phyloP scores from a whole-genome alignment of 2,888 invertebrate species.

The Pollenia angustigena region DNA sequence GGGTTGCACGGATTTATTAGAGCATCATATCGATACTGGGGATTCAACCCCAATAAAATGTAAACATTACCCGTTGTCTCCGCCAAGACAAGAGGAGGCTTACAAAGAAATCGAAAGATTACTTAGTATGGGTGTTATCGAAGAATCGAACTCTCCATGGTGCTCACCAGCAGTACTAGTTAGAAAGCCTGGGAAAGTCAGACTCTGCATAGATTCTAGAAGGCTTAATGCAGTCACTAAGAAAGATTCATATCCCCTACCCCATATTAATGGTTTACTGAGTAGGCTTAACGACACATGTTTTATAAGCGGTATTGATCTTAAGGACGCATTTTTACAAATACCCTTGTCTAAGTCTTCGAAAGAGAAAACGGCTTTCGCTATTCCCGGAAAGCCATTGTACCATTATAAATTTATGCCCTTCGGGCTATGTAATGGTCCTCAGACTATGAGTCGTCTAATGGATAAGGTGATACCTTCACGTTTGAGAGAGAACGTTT shows the following conservation, averaged over 20 bases:
- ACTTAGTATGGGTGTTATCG: constrained; percentile 51
- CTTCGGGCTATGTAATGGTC: no score
- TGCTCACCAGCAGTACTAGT: constrained; percentile 30
- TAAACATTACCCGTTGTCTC: constrained; percentile 59
- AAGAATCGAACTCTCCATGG: constrained; percentile 51
- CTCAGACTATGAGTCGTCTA: no score
- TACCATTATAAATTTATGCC: constrained; percentile 2
- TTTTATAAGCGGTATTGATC: constrained; percentile 14
- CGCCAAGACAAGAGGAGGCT: constrained; percentile 49
- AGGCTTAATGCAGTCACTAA: constrained; percentile 13
- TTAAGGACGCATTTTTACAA: constrained; percentile 49
- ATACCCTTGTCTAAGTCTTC: constrained; percentile 16
- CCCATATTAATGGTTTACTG: constrained; percentile 35
- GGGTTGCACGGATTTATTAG: constrained; percentile 18
- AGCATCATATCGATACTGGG: constrained; percentile 34
- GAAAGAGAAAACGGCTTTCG: constrained; percentile 34
- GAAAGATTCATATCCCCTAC: constrained; percentile 13
- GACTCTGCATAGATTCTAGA: constrained; percentile 32
- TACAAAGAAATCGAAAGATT: constrained; percentile 52
- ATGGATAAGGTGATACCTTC: constrained; percentile 8
- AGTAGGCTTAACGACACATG: neutral
- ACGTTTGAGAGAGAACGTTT: constrained; percentile 5
- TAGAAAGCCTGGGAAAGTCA: constrained; percentile 9
- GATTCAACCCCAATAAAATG: constrained; percentile 45
- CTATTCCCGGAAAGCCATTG: constrained; percentile 38